phyloP scores from a whole-genome alignment of 1,140 invertebrate genomes.

The Anadara kagoshimensis region DNA sequence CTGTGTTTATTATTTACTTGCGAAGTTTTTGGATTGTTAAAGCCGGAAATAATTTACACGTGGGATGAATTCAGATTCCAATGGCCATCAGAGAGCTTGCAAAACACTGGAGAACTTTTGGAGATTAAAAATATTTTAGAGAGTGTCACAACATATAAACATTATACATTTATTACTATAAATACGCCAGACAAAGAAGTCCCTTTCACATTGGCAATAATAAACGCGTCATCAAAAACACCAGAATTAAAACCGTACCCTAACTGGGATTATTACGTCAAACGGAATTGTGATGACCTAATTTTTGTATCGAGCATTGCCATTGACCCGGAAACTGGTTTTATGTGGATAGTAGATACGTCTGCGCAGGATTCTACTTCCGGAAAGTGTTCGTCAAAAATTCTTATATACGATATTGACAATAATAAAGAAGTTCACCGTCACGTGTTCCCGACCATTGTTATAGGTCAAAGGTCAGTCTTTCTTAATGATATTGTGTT shows the following conservation, averaged over 20 bases:
- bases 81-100: too few relatives aligned
- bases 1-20: too few relatives aligned
- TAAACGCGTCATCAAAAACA: too few relatives aligned
- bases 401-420: constrained; percentile 52
- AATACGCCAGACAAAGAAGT: too few relatives aligned
- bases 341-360: constrained; percentile 59
- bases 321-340: constrained; percentile 55
- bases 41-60: too few relatives aligned
- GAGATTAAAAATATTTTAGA: too few relatives aligned
- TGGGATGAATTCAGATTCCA: too few relatives aligned
- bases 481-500: constrained; percentile 60
- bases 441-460: constrained; percentile 42
- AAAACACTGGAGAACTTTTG: too few relatives aligned
- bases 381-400: constrained; percentile 46
- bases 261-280: constrained; percentile 47
- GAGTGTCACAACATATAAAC: too few relatives aligned
- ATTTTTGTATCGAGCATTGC: constrained; percentile 56
- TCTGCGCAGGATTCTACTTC: constrained; percentile 18
- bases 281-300: constrained; percentile 46
- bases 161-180: too few relatives aligned
- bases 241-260: constrained; percentile 49
- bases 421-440: constrained; percentile 25
- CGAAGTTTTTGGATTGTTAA: too few relatives aligned
- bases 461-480: constrained; percentile 24
- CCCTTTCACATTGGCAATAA: too few relatives aligned